phyloP scores from a whole-genome alignment of 2,888 invertebrate species.

The Agrotis exclamationis region DNA sequence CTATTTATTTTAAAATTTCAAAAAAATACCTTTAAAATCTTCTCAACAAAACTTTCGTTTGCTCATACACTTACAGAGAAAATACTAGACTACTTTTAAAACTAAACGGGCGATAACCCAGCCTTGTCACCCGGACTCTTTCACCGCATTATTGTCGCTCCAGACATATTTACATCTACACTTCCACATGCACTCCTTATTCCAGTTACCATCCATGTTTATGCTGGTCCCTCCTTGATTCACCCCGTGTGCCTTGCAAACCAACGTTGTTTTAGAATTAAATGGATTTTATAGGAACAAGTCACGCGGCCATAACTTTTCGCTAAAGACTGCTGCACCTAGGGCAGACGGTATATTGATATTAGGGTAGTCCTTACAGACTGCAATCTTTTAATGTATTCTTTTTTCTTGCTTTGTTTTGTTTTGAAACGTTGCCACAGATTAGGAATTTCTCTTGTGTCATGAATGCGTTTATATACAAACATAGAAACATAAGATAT shows the following conservation, averaged over 20 bases:
- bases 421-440: too few relatives aligned
- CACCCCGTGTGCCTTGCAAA: not conserved
- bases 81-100: too few relatives aligned
- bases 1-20: too few relatives aligned
- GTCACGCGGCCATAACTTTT: conserved; percentile 32
- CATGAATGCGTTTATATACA: too few relatives aligned
- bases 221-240: conserved; percentile 16
- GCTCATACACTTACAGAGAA: too few relatives aligned
- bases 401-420: too few relatives aligned
- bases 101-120: too few relatives aligned
- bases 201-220: conserved; percentile 8
- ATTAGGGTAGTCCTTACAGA: not conserved
- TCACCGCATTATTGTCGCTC: not conserved
- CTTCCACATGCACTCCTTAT: not conserved
- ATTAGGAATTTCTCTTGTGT: too few relatives aligned
- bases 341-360: conserved; percentile 18
- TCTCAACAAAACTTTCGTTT: too few relatives aligned
- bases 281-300: conserved; percentile 29
- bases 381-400: not conserved
- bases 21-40: too few relatives aligned
- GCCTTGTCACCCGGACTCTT: too few relatives aligned
- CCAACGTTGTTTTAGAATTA: conserved; percentile 12
- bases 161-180: conserved; percentile 10
- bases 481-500: too few relatives aligned
- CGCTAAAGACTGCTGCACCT: conserved; percentile 37